phyloP scores from a whole-genome alignment of 2,888 invertebrate species.

The Parapristionchus giblindavisi region DNA sequence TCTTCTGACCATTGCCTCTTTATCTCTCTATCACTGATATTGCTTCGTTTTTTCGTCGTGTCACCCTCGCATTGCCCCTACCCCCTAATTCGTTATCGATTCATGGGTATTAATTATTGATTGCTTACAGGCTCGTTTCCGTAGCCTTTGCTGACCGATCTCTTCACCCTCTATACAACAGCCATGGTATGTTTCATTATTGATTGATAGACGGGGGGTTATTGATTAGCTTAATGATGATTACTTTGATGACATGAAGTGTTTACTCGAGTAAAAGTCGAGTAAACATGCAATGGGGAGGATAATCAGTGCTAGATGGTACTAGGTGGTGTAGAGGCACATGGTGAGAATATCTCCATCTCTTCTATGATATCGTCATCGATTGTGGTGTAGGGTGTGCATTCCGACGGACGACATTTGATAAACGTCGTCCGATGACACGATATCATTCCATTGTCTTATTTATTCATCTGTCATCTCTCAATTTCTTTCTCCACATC shows the following conservation, averaged over 20 bases:
- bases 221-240: not conserved
- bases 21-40: not conserved
- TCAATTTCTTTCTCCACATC: not conserved
- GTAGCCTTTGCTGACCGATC: slow-evolving; percentile 17
- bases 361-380: too few species aligned
- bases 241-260: not conserved
- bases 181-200: not conserved
- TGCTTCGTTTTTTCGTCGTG: not conserved
- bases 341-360: too few species aligned
- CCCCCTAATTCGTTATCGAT: not conserved
- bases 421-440: too few species aligned
- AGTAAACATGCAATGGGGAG: not conserved
- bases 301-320: too few species aligned
- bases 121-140: slow-evolving; percentile 12
- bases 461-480: not conserved
- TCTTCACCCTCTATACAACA: not conserved
- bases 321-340: too few species aligned
- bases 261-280: not conserved
- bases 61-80: not conserved
- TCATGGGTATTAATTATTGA: not conserved
- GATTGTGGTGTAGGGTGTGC: too few species aligned
- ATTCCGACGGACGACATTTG: too few species aligned
- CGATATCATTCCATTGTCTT: not conserved
- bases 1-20: not conserved
- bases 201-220: not conserved